Evolutionary conservation across 2,797 vertebrate species (phyloP), one percentile per base, ranked within the genome.

Genomic region (Macroramphosus scolopax): DNA sequence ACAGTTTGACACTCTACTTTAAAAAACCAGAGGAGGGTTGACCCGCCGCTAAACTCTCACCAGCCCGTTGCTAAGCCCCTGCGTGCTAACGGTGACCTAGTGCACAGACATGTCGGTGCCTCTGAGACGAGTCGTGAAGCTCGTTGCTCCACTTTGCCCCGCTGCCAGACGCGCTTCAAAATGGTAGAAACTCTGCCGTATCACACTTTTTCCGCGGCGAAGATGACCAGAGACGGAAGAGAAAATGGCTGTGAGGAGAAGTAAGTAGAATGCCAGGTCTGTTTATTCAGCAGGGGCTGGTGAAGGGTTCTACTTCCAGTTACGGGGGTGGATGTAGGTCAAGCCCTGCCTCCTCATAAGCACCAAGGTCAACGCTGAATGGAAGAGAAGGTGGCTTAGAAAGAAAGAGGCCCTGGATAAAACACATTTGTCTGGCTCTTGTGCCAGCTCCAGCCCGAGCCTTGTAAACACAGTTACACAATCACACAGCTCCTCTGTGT

Each of bases 371-470:
- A 88, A 52, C 17, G 15, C 77, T 81, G 82, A 87, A 81, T 82
- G 68, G 77, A 85, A 84, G 78, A 73, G 74, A 83, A 85, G 83
- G 87, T 86, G 87, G 84, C 85, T 89, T 88, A 87, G 73, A 84
- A 63, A 77, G 71, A 80, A 64, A 81, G 81, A 77, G 76, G 74
- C 69, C 81, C 75, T 54, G 76, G 82, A 82, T 89, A 86, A 88
- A 85, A 72, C 82, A 68, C 82, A 85, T 79, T 79, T 17, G 72
- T 85, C 86, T 88, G 82, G 73, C 71, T 78, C 69, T 35, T 55
- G 78, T 68, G 78, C 80, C 77, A 72, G 66, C 53, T 32, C 69
- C 59, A 28, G 68, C 59, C 53, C 60, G 67, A 75, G 52, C 76
- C 66, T 14, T 67, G 76, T 85, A 85, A 87, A 89, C 80, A 82